Evolutionary conservation across 1,140 invertebrate genomes (phyloP).

Genomic region (Nasonia vitripennis): DNA sequence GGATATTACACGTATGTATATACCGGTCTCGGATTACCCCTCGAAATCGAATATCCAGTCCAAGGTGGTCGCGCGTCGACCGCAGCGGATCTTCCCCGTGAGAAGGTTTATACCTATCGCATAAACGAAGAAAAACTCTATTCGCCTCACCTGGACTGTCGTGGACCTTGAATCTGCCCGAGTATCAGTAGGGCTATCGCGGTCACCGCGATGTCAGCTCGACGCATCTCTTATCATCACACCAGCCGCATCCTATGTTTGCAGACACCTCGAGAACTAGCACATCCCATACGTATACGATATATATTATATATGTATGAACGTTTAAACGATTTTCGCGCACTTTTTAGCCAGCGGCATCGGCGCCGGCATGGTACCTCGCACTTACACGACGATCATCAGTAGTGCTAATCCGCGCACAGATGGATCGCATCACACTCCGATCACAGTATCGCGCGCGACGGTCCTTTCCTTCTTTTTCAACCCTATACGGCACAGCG

Average conservation of each 20-base stretch:
- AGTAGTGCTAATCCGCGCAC: no score
- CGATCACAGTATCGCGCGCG: not conserved
- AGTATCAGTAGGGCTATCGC: conserved; percentile 74
- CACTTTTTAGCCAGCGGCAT: not conserved
- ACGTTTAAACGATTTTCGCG: not conserved
- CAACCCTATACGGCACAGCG: not conserved
- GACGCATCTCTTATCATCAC: conserved; percentile 76
- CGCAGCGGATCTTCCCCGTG: not conserved
- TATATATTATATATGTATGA: no score
- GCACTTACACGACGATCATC: no score
- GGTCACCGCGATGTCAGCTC: conserved; percentile 73
- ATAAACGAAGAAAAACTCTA: not conserved
- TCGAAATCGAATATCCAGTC: conserved; percentile 50
- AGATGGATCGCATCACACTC: not conserved
- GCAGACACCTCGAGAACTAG: no score
- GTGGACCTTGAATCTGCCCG: conserved; percentile 70
- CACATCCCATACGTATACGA: no score
- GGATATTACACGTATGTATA: no score
- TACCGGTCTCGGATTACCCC: not conserved
- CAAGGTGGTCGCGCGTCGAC: conserved; percentile 37
- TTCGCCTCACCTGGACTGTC: conserved; percentile 68
- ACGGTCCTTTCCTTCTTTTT: not conserved
- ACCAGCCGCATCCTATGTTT: conserved; percentile 51
- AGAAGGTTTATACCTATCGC: not conserved
- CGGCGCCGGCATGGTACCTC: no score